Conservation (phyloP, 1,140 invertebrate genomes). For the Pogonomyrmex californicus region DNA sequence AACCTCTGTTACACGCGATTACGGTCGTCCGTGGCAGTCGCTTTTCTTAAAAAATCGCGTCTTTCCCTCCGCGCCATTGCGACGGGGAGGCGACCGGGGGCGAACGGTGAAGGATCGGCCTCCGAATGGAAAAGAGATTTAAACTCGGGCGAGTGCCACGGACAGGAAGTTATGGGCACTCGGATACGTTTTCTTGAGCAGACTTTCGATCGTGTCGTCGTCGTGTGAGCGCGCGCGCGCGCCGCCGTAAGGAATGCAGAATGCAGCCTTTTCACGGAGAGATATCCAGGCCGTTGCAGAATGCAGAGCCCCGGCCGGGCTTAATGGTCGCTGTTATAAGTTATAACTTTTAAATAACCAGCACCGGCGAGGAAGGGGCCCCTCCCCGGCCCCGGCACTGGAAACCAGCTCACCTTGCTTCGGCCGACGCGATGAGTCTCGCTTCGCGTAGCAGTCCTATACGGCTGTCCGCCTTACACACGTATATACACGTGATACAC, state of each 20-base stretch:
- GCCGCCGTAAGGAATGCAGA: conserved; percentile 77
- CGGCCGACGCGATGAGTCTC: conserved; percentile 72
- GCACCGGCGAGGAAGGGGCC: conserved; percentile 29
- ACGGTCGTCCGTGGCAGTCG: neutral
- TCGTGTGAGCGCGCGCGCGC: conserved; percentile 53
- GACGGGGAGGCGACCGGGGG: neutral
- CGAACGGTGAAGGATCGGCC: neutral
- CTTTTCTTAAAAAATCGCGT: conserved; percentile 22
- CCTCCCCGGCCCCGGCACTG: conserved; percentile 20
- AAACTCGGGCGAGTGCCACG: conserved; percentile 28
- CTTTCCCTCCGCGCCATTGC: neutral
- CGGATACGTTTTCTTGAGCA: conserved; percentile 57
- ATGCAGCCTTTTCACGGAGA: conserved; percentile 72
- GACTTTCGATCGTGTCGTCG: conserved; percentile 69
- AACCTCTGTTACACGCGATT: conserved; percentile 5
- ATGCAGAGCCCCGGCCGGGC: conserved; percentile 68
- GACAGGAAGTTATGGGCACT: conserved; percentile 63
- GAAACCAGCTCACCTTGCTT: conserved; percentile 80
- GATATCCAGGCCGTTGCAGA: conserved; percentile 67
- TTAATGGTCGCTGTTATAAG: conserved; percentile 83
- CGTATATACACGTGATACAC: neutral
- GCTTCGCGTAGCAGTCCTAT: conserved; percentile 10
- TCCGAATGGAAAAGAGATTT: conserved; percentile 30
- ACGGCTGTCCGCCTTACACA: conserved; percentile 15
- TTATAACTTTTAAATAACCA: conserved; percentile 84